Evolutionary conservation across 2,113 vertebrate genomes (phyloP).

Genomic region (Pogonocichla stellata): DNA sequence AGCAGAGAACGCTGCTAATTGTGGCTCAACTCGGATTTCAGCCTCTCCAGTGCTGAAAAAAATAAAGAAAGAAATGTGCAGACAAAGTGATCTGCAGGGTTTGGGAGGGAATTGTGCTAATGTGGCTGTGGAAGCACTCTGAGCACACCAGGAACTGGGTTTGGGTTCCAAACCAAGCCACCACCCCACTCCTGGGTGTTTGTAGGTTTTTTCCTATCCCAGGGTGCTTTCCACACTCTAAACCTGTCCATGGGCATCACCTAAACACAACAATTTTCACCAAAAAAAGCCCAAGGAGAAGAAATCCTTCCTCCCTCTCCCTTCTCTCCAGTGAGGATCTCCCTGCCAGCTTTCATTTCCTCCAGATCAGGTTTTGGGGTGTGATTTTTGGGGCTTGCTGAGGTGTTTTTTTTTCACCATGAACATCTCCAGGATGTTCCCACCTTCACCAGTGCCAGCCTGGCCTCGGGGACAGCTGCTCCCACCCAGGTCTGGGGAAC

Average conservation of each 20-base stretch:
- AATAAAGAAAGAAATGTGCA: background rate
- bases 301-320: background rate
- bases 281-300: background rate
- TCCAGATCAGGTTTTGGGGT: background rate
- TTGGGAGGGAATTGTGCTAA: background rate
- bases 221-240: background rate
- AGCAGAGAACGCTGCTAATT: background rate
- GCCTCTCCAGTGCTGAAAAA: background rate
- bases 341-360: background rate
- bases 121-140: background rate
- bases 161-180: background rate
- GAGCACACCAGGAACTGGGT: background rate
- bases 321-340: background rate
- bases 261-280: background rate
- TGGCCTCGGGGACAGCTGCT: background rate
- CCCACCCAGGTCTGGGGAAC: too few relatives aligned
- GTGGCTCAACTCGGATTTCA: background rate
- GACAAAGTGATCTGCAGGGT: background rate
- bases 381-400: background rate
- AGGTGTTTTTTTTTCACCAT: background rate
- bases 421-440: background rate
- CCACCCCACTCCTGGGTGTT: background rate
- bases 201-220: fast-evolving
- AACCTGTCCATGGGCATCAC: background rate
- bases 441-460: background rate